Evolutionary conservation across 1,140 invertebrate genomes (phyloP).

Genomic region (Agrilus planipennis): DNA sequence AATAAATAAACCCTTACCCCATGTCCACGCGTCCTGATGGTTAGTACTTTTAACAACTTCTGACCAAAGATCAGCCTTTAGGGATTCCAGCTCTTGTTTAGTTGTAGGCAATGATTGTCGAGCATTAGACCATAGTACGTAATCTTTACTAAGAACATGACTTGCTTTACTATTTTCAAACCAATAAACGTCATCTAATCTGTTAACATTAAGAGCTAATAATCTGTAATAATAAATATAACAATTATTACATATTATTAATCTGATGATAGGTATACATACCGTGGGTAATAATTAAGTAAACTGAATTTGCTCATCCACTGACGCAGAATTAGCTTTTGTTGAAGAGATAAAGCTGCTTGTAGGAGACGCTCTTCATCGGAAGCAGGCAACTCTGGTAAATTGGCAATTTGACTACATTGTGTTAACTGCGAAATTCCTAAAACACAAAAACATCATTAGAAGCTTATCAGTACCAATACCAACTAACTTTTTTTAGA

Average conservation of each 20-base stretch:
- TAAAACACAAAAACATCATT: too few species aligned
- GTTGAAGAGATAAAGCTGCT: constrained; percentile 62
- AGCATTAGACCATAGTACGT: constrained; percentile 63
- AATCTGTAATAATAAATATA: constrained; percentile 39
- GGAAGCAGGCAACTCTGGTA: constrained; percentile 64
- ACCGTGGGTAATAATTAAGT: constrained; percentile 65
- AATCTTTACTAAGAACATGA: constrained; percentile 58
- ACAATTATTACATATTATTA: background rate
- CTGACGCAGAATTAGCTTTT: constrained; percentile 65
- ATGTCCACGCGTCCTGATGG: constrained; percentile 79
- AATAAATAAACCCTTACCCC: constrained; percentile 46
- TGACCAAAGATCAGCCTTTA: constrained; percentile 77
- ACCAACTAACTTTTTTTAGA: too few species aligned
- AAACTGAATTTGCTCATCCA: constrained; percentile 64
- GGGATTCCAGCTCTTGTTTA: constrained; percentile 57
- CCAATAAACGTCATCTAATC: constrained; percentile 80
- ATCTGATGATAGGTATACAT: too few species aligned
- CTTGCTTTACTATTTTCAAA: constrained; percentile 65
- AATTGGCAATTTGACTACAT: constrained; percentile 52
- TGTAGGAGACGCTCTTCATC: constrained; percentile 67
- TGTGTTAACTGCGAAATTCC: constrained; percentile 70
- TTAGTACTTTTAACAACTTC: constrained; percentile 75
- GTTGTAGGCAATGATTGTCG: constrained; percentile 66
- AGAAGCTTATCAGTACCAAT: too few species aligned
- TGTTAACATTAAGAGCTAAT: constrained; percentile 65